Percentiles rank a stretch among this genome's conserved stretches.
These are phyloP conservation scores for Catharus minimus DNA, from an alignment of 2,113 vertebrate species.

Conservation along the genomic window DNA sequence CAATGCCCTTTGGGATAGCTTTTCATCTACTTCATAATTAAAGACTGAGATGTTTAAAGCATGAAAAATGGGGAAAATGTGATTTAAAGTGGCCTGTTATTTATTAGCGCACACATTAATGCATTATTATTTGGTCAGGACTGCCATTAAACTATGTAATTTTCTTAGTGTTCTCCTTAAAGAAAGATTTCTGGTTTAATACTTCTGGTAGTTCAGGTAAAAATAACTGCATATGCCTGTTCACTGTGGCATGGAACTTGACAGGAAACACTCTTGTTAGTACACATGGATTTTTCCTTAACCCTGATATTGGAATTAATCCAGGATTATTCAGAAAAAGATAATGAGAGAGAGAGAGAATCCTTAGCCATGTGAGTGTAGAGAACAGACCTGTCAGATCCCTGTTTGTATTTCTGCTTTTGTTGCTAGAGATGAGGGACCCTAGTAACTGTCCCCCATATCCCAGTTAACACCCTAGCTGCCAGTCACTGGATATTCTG, in stretches of 20 bases:
- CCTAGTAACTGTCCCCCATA: neutral
- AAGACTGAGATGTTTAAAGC: neutral
- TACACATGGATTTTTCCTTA: neutral
- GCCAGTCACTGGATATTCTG: neutral
- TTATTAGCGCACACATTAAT: neutral
- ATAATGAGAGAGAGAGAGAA: neutral
- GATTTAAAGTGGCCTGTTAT: neutral
- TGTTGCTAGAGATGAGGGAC: accelerated
- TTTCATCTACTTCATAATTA: neutral
- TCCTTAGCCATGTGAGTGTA: neutral
- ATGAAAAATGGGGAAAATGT: neutral
- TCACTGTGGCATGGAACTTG: neutral
- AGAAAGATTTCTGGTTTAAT: neutral
- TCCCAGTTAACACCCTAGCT: neutral
- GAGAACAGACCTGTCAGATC: neutral
- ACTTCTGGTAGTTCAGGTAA: conserved; percentile 4
- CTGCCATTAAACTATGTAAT: neutral
- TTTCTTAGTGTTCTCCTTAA: neutral
- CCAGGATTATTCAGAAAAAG: neutral
- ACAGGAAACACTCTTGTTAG: neutral
- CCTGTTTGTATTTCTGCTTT: neutral
- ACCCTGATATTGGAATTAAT: neutral
- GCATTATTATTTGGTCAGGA: neutral
- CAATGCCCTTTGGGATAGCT: neutral
- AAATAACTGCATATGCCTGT: neutral